A percentile compares a stretch with the other conserved stretches of the same genome.
Evolutionary conservation across 2,113 vertebrate species (phyloP).

Genomic region (Actenoides hombroni): DNA sequence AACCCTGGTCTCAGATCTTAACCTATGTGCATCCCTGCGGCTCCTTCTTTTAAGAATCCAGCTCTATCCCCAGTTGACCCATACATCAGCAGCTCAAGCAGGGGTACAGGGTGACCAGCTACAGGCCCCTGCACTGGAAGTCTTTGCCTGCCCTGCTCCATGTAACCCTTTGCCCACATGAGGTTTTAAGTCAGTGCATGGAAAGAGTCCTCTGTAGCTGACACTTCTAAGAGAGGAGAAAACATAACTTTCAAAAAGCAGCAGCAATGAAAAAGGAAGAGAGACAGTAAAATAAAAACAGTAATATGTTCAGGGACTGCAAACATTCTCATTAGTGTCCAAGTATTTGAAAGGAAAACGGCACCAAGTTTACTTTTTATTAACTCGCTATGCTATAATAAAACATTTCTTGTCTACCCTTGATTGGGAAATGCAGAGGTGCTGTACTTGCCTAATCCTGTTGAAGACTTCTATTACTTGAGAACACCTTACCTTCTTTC

Average conservation of each 20-base stretch:
- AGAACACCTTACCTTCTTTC: background rate
- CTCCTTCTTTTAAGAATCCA: background rate
- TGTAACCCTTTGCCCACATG: background rate
- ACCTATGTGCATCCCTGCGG: accelerated
- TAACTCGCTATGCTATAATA: background rate
- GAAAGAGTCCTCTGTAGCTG: background rate
- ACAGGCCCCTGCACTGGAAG: background rate
- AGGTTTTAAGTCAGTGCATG: background rate
- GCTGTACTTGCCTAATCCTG: background rate
- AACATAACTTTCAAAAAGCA: background rate
- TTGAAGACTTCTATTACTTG: background rate
- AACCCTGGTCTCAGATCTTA: background rate
- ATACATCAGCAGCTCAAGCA: background rate
- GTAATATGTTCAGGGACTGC: background rate
- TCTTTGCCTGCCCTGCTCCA: background rate
- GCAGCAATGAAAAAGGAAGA: background rate
- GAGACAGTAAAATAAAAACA: background rate
- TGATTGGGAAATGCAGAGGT: background rate
- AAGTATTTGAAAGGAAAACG: background rate
- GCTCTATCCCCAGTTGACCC: background rate
- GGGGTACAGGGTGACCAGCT: background rate
- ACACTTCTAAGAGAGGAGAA: background rate
- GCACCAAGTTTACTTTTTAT: background rate
- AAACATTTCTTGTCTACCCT: background rate
- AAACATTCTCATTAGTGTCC: background rate